phyloP scores from a whole-genome alignment of 2,113 vertebrate species.

The Vidua chalybeata region DNA sequence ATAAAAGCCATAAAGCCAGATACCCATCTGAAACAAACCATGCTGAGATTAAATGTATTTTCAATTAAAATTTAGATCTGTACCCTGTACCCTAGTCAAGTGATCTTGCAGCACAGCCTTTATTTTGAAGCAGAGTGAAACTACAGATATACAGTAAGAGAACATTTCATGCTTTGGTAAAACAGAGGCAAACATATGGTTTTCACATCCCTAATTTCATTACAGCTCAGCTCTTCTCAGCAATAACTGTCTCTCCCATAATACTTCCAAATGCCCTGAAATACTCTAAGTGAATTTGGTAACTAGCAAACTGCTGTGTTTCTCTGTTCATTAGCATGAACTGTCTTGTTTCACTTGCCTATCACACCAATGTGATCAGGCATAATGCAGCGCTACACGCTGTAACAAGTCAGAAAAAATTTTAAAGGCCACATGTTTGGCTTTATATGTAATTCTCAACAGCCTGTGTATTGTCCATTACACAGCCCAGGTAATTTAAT shows the following conservation, averaged over 20 bases:
- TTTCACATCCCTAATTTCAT: slow-evolving; percentile 47
- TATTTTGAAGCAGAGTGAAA: not conserved
- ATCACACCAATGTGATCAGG: not conserved
- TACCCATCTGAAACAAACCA: not conserved
- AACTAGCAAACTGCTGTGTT: slow-evolving; percentile 7
- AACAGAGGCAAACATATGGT: slow-evolving; percentile 43
- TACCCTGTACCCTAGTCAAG: not conserved
- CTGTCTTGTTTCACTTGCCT: slow-evolving; percentile 29
- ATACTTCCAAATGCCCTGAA: slow-evolving; percentile 30
- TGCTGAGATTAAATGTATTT: not conserved
- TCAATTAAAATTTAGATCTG: not conserved
- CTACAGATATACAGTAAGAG: not conserved
- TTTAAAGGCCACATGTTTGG: slow-evolving; percentile 20
- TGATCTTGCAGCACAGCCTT: not conserved
- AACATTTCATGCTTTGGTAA: slow-evolving; percentile 19
- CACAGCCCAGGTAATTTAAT: slow-evolving; percentile 17
- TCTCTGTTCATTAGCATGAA: slow-evolving; percentile 10
- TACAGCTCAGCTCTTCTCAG: slow-evolving; percentile 19
- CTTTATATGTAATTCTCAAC: slow-evolving; percentile 25
- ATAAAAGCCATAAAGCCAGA: not conserved
- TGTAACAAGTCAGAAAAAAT: slow-evolving; percentile 35
- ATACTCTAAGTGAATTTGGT: slow-evolving; percentile 35
- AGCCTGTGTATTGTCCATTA: slow-evolving; percentile 28
- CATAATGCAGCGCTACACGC: not conserved
- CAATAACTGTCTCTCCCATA: slow-evolving; percentile 39